Percentiles rank a stretch among this genome's conserved stretches.
phyloP scores from a whole-genome alignment of 2,888 invertebrate species.

The Drosophila helvetica region DNA sequence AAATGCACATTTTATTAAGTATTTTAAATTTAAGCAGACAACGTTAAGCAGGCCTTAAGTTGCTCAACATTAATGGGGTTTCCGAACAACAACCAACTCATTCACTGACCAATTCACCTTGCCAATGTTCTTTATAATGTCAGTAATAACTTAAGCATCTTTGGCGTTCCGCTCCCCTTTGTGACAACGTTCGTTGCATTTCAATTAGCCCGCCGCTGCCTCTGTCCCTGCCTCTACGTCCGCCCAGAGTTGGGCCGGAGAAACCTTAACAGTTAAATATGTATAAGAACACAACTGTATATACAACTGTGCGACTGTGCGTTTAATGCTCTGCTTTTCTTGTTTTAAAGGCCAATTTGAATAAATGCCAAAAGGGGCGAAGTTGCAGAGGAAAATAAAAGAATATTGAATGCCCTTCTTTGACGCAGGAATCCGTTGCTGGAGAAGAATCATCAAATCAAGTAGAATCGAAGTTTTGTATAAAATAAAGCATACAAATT shows the following conservation, averaged over 20 bases:
- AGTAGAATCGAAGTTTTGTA: too few species aligned
- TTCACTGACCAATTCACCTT: slow-evolving; percentile 25
- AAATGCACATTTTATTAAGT: slow-evolving; percentile 54
- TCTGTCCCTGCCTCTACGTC: background rate
- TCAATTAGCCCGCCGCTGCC: slow-evolving; percentile 48
- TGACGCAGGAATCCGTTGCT: too few species aligned
- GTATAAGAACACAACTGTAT: slow-evolving; percentile 36
- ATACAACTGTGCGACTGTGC: slow-evolving; percentile 20
- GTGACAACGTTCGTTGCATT: slow-evolving; percentile 51
- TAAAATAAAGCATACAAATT: too few species aligned
- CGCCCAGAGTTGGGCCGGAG: slow-evolving; percentile 21
- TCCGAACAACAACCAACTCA: slow-evolving; percentile 1
- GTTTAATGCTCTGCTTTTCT: slow-evolving; percentile 49
- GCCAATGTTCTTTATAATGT: slow-evolving; percentile 44
- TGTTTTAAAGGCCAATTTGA: slow-evolving; percentile 57
- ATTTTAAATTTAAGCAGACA: slow-evolving; percentile 42
- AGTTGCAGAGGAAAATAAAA: background rate
- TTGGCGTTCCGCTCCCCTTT: slow-evolving; percentile 31
- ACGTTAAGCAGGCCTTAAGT: background rate
- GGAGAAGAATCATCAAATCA: too few species aligned
- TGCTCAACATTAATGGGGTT: slow-evolving; percentile 13
- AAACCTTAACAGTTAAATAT: slow-evolving; percentile 54
- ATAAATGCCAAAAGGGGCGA: slow-evolving; percentile 48
- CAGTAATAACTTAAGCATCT: slow-evolving; percentile 65
- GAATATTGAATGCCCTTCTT: slow-evolving; percentile 13